Evolutionary conservation across 2,888 invertebrate genomes (phyloP).

Genomic region (Ennomos erosarius): DNA sequence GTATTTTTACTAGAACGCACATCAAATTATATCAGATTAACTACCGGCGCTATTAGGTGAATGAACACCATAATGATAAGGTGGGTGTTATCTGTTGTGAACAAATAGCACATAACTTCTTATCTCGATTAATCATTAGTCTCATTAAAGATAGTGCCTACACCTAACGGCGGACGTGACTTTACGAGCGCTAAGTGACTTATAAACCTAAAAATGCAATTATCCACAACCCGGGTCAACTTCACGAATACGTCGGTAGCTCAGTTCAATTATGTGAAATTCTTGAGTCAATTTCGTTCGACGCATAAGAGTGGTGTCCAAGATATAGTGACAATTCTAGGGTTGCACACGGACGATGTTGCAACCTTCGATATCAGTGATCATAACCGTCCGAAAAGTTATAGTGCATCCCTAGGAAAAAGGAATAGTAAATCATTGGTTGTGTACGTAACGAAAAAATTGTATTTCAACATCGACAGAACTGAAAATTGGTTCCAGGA

Average conservation of each 20-base stretch:
- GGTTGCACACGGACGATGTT: conserved; percentile 67
- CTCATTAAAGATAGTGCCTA: conserved; percentile 56
- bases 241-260: conserved; percentile 70
- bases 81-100: conserved; percentile 60
- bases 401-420: conserved; percentile 34
- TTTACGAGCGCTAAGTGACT: conserved; percentile 35
- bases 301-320: conserved; percentile 62
- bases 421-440: conserved; percentile 40
- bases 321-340: conserved; percentile 71
- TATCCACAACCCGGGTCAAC: conserved; percentile 71
- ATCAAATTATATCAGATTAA: too few species aligned
- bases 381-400: conserved; percentile 31
- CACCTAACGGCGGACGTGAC: conserved; percentile 47
- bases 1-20: too few species aligned
- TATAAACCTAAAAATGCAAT: conserved; percentile 59
- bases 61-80: conserved; percentile 59
- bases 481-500: conserved; percentile 55
- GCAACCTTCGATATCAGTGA: conserved; percentile 44
- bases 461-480: conserved; percentile 49
- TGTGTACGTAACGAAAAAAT: conserved; percentile 49
- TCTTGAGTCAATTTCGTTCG: conserved; percentile 66
- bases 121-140: conserved; percentile 68
- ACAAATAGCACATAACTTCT: conserved; percentile 59
- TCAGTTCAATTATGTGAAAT: conserved; percentile 74
- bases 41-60: conserved; percentile 47